Evolutionary conservation across 2,888 invertebrate genomes (phyloP).

Genomic region (Caenorhabditis wallacei): DNA sequence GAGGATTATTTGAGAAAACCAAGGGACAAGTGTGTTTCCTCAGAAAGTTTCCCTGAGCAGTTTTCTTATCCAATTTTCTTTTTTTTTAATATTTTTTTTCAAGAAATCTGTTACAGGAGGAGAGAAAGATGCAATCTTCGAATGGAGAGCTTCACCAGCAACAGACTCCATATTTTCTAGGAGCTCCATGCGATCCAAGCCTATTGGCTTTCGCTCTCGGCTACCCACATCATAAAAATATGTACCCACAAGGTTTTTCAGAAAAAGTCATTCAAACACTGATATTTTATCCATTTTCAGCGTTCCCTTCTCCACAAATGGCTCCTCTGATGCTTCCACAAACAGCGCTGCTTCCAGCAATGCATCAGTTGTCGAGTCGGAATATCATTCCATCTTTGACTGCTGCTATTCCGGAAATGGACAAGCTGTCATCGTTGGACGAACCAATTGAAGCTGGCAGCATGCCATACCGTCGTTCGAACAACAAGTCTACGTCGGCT

Average conservation of each 20-base stretch:
- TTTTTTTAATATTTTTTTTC: not conserved
- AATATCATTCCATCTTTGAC: constrained; percentile 6
- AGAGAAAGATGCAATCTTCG: constrained; percentile 44
- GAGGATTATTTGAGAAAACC: no score
- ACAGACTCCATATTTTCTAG: constrained; percentile 36
- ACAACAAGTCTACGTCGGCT: constrained; percentile 29
- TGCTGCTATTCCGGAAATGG: constrained; percentile 54
- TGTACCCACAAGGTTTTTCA: constrained; percentile 33
- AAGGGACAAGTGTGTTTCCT: no score
- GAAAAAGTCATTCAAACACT: not conserved
- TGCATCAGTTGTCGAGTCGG: constrained; percentile 4
- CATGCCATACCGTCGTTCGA: constrained; percentile 34
- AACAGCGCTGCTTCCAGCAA: constrained; percentile 17
- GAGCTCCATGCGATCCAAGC: constrained; percentile 42
- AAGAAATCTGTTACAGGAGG: constrained; percentile 1
- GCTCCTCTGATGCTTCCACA: constrained; percentile 15
- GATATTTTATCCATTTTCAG: not conserved
- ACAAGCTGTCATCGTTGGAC: constrained; percentile 37
- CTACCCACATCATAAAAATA: constrained; percentile 41
- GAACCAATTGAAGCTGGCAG: constrained; percentile 61
- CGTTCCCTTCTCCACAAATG: constrained; percentile 24
- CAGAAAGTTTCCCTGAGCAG: no score
- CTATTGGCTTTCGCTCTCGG: constrained; percentile 50
- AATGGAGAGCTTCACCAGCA: constrained; percentile 52
- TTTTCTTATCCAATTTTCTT: not conserved